These are phyloP conservation scores for Cheilinus undulatus DNA, from an alignment of 2,113 vertebrate species.

Conservation along the genomic window DNA sequence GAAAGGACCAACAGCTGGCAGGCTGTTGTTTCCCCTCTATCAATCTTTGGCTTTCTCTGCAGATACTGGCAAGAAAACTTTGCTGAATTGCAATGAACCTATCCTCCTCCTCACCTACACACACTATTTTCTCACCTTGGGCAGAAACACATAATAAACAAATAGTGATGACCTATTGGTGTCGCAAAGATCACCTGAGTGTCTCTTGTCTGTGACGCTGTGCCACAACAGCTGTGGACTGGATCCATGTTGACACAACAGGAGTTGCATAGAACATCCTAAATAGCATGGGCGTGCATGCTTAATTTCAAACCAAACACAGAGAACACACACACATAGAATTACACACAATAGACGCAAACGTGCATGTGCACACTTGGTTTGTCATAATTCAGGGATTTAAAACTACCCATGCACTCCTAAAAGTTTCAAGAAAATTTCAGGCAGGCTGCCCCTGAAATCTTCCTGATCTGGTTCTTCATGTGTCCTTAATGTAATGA, in stretches of 20 bases:
- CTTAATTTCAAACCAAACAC: conserved; percentile 12
- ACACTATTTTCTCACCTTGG: conserved; percentile 9
- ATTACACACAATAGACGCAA: neutral
- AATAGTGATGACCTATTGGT: conserved; percentile 57
- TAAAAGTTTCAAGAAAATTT: too few species aligned
- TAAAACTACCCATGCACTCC: too few species aligned
- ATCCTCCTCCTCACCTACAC: neutral
- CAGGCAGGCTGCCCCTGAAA: too few species aligned
- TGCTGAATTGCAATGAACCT: conserved; percentile 1
- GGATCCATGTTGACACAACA: conserved; percentile 67
- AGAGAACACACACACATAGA: conserved; percentile 13
- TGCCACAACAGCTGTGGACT: conserved; percentile 43
- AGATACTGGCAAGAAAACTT: conserved; percentile 21
- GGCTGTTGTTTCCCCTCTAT: conserved; percentile 3
- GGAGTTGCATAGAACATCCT: conserved; percentile 18
- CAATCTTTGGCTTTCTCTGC: conserved; percentile 13
- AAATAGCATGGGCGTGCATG: conserved; percentile 39
- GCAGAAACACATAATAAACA: conserved; percentile 47
- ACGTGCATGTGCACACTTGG: too few species aligned
- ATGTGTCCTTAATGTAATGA: too few species aligned
- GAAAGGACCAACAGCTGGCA: conserved; percentile 14
- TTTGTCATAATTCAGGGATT: too few species aligned
- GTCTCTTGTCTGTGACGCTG: conserved; percentile 19
- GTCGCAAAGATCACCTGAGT: conserved; percentile 46
- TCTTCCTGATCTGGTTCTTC: too few species aligned